Evolutionary conservation across 2,888 invertebrate genomes (phyloP).

Genomic region (Sarcophaga caerulescens): DNA sequence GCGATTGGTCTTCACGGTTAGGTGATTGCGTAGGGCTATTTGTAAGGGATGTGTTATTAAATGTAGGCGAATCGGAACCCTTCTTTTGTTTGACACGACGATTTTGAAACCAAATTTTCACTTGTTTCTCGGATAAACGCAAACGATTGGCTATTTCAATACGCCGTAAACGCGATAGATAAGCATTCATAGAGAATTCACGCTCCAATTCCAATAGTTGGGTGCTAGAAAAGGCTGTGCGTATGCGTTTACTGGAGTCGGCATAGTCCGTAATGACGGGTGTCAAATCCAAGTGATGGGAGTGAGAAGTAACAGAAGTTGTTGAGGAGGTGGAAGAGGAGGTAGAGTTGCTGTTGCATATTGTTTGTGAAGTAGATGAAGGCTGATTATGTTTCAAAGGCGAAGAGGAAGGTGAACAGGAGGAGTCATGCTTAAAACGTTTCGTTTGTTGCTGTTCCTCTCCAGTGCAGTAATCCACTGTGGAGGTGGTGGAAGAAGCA

Average conservation of each 20-base stretch:
- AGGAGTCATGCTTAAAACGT: slow-evolving; percentile 75
- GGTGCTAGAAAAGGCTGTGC: slow-evolving; percentile 96
- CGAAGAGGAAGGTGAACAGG: slow-evolving; percentile 75
- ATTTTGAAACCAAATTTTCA: slow-evolving; percentile 97
- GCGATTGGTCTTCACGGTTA: slow-evolving; percentile 23
- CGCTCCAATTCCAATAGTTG: slow-evolving; percentile 93
- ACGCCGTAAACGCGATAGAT: slow-evolving; percentile 91
- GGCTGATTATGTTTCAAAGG: slow-evolving; percentile 75
- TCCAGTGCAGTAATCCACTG: slow-evolving; percentile 73
- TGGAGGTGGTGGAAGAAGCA: slow-evolving; percentile 76
- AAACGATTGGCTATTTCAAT: slow-evolving; percentile 96
- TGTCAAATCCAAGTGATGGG: slow-evolving; percentile 72
- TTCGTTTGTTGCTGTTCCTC: slow-evolving; percentile 74
- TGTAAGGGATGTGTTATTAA: slow-evolving; percentile 68
- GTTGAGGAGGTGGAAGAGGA: slow-evolving; percentile 23
- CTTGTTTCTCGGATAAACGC: slow-evolving; percentile 95
- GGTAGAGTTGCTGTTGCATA: slow-evolving; percentile 67
- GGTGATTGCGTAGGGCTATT: slow-evolving; percentile 62
- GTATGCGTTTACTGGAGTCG: slow-evolving; percentile 91
- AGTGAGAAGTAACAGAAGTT: slow-evolving; percentile 36
- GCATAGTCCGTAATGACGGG: slow-evolving; percentile 81
- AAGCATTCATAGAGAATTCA: slow-evolving; percentile 95
- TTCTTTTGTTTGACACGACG: slow-evolving; percentile 96
- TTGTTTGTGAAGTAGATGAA: slow-evolving; percentile 73
- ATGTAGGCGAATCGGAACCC: slow-evolving; percentile 84